Base-by-base conservation (phyloP, 2,797 vertebrate genomes). In the Cossypha heuglini region DNA sequence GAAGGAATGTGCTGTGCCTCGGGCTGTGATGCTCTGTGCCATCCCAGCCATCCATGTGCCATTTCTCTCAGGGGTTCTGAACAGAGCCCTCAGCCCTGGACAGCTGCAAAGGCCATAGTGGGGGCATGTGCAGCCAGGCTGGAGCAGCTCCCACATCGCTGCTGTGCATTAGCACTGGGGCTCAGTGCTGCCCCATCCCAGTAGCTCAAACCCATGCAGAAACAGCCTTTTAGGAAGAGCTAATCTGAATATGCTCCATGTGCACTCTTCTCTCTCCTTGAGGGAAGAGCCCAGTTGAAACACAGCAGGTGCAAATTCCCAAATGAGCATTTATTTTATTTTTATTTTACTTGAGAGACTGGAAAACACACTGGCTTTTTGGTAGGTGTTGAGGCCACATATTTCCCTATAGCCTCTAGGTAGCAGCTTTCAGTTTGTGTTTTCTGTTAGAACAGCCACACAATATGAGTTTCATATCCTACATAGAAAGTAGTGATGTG, bases 41-140 rank as follows among this genome's bases (percentile, higher is more conserved):
- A 52, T 38, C 93, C 93, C 92, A 83, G 92, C 89, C 29, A 1
- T 67, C 89, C 75, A 58, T 10, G 92, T 96, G 97, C 93, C 96
- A 83, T 97, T 97, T 88, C 63, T 94, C 94, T 97, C 96, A 88
- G 94, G 94, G 82, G 91, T 93, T 93, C 72, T 57, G 71, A 54
- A 58, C 6, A 24, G 92, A 93, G 95, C 89, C 94, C 82, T 67
- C 93, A 46, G 52, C 78, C 88, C 74, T 49, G 73, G 28, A 18
- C 86, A 79, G 93, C 87, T 84, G 59, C 82, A 67, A 5, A 48
- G 29, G 51, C 77, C 71, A 5, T 43, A n/a, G 59, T 78, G 20
- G 28, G 69, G 69, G 35, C 52, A 18, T n/a, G 62, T 78, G 77
- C 87, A 80, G 58, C 35, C 46, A 58, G 67, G 9, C 25, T 64